Percentiles rank a stretch among this genome's conserved stretches.
phyloP scores from a whole-genome alignment of 2,888 invertebrate species.

The Blera fallax region DNA sequence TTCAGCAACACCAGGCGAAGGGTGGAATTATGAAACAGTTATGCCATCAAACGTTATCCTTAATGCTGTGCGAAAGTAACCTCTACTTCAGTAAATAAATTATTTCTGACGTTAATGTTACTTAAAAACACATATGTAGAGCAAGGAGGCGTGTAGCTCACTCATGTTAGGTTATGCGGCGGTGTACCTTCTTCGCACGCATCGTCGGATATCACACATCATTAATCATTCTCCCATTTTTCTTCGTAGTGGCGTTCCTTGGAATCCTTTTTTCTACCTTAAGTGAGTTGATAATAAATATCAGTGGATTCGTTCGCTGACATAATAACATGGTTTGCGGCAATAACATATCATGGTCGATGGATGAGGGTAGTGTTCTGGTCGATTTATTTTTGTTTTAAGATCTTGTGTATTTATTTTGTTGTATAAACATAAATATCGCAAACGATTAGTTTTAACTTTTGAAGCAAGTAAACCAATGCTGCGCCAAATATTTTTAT shows the following conservation, averaged over 20 bases:
- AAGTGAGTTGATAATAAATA: constrained; percentile 71
- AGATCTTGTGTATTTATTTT: background rate
- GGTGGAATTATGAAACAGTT: constrained; percentile 38
- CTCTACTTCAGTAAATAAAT: constrained; percentile 62
- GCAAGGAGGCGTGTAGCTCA: constrained; percentile 49
- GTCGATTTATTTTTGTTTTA: background rate
- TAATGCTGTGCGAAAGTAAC: constrained; percentile 28
- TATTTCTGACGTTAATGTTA: constrained; percentile 73
- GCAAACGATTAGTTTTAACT: too few species aligned
- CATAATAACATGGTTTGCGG: constrained; percentile 65
- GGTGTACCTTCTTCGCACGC: constrained; percentile 53
- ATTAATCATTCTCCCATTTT: constrained; percentile 78
- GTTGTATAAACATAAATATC: too few species aligned
- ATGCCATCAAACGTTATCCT: constrained; percentile 9
- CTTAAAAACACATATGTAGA: constrained; percentile 73
- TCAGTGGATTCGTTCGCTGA: constrained; percentile 66
- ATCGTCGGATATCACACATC: constrained; percentile 77
- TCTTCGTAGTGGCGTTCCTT: constrained; percentile 9
- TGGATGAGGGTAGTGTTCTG: constrained; percentile 37
- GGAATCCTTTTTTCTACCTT: constrained; percentile 60
- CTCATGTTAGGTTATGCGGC: constrained; percentile 28
- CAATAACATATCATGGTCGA: constrained; percentile 30
- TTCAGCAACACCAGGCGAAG: constrained; percentile 44
- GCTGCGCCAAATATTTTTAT: too few species aligned
- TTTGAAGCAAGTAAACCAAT: too few species aligned